Evolutionary conservation across 2,113 vertebrate genomes (phyloP).

Genomic region (Scolopax mira): DNA sequence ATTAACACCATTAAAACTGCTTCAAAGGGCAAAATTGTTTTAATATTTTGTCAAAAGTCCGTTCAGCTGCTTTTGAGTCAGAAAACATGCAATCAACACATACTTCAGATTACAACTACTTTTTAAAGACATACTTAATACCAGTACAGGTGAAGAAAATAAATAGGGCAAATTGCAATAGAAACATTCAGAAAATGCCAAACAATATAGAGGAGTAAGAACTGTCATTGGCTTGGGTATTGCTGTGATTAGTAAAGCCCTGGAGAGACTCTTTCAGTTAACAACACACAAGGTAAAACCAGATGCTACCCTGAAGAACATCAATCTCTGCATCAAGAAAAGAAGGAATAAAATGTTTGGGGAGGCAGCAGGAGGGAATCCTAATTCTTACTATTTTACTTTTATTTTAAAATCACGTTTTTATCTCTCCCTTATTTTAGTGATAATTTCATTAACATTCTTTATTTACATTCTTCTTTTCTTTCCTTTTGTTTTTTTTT

Average conservation of each 20-base stretch:
- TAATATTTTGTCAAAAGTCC: neutral
- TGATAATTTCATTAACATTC: neutral
- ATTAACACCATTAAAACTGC: neutral
- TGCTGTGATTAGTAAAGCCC: neutral
- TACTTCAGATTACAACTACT: neutral
- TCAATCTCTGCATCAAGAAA: neutral
- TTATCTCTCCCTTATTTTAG: neutral
- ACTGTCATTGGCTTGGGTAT: neutral
- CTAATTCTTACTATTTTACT: neutral
- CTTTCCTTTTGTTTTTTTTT: too few species aligned
- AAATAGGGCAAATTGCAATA: neutral
- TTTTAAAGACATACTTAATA: neutral
- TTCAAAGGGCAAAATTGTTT: neutral
- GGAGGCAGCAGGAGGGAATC: neutral
- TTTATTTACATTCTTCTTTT: neutral
- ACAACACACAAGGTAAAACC: neutral
- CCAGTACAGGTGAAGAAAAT: neutral
- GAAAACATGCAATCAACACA: neutral
- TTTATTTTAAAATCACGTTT: neutral
- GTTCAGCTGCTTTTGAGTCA: neutral
- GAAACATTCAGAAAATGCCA: neutral
- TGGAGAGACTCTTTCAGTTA: neutral
- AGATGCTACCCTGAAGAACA: neutral
- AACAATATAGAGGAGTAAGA: neutral
- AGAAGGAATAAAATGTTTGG: neutral